Base-by-base conservation (phyloP, 1,140 invertebrate species). In the Drosophila virilis region DNA sequence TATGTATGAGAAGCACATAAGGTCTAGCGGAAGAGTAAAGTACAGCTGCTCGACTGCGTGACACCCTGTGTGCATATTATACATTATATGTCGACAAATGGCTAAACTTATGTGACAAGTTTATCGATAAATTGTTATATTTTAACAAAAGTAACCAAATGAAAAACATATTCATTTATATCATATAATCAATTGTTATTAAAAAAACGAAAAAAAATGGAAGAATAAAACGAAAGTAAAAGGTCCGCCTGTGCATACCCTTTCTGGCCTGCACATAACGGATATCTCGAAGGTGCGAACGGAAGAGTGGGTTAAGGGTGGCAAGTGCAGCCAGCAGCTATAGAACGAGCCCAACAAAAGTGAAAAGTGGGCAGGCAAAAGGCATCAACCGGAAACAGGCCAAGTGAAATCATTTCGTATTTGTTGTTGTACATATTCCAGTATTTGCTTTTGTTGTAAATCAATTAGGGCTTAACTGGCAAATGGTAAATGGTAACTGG, bases 341-440 rank as follows among this genome's bases (percentile, higher is more conserved):
- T 13, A 13, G 42, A 77, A 66, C 42, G 48, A 51, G 52, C 52
- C 45, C 73, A 67, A 40, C 54, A 62, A 73, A 73, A 66, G 58
- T 54, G 42, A 62, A 50, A 40, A 66, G 45, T 64, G 54, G 35
- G 61, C 61, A 17, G 28, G 38, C 48, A 28, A 57, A 57, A 58
- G 46, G 62, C 42, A 72, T 51, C 62, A 59, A 67, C 12, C 61
- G 17, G 68, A 67, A 69, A 57, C 40, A 33, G 48, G 74, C 48
- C 68, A 67, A 67, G 61, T 62, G 65, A 74, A 67, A 64, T 82
- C 68, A 82, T 64, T 75, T 72, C 32, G 70, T 43, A 74, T 62
- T 82, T 82, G 74, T 78, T 79, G 67, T 78, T 51, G 62, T 60
- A 58, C 37, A 76, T 74, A 60, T 46, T 48, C 37, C 52, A 32